Evolutionary conservation across 2,113 vertebrate genomes (phyloP), one percentile per base, ranked within the genome.

Genomic region (Rissa tridactyla): DNA sequence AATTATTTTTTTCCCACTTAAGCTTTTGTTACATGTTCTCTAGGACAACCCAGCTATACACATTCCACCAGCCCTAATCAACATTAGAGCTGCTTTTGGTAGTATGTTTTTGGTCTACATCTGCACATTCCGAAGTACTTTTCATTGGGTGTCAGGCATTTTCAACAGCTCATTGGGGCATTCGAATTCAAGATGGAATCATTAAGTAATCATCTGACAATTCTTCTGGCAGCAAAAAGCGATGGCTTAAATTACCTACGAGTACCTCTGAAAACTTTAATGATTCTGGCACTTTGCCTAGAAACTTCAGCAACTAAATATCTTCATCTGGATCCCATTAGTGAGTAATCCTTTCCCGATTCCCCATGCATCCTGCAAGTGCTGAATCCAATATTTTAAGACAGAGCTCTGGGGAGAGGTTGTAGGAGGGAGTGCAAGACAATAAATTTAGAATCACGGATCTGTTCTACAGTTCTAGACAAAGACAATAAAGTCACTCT

Each of bases 261-360:
- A 57, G 44, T 57, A 79, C 38, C 57, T 82, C 58, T 57, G 76
- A 90, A 91, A 94, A 82, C 23, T 66, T 46, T 40, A 83, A 77
- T 32, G 46, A 87, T 82, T 72, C 75, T 91, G 96, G 85, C 79
- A 80, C 38, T 90, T 85, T 26, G 84, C 96, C 90, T 79, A 86
- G 58, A 90, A 84, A 66, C 78, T 80, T 93, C 60, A 76, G 65
- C 84, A 85, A 85, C 22, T 77, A 70, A 90, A 1, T 69, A 80
- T 55, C 75, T 73, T 90, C 75, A 92, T 82, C 82, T 92, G 90
- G 75, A 88, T 92, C 27, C 36, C 29, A 80, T 90, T 88, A 6
- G 71, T 6, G 7, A 93, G 49, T 80, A 94, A 93, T 58, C 62
- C 46, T 46, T 91, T 77, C 36, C 49, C 6, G 4, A 36, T 64